Evolutionary conservation across 2,888 invertebrate species (phyloP).

Genomic region (Nephrotoma appendiculata): DNA sequence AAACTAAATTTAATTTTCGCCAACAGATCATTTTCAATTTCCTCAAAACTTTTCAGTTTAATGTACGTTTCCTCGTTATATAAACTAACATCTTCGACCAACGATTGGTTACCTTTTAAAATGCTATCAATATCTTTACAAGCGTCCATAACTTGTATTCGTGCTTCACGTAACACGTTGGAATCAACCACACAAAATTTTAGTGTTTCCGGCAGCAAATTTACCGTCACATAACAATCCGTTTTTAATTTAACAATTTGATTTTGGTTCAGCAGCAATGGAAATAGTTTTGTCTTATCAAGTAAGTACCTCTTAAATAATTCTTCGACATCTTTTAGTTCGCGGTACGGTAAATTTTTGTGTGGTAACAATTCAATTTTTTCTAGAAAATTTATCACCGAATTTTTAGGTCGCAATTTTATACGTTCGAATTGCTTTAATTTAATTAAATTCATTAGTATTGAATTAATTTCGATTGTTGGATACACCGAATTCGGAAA

Average conservation of each 20-base stretch:
- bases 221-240: conserved; percentile 24
- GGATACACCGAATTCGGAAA: conserved; percentile 7
- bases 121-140: conserved; percentile 37
- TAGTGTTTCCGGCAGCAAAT: conserved; percentile 29
- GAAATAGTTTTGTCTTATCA: conserved; percentile 22
- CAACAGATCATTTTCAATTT: conserved; percentile 24
- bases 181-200: conserved; percentile 31
- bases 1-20: conserved; percentile 26
- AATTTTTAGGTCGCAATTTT: conserved; percentile 24
- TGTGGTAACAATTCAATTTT: conserved; percentile 29
- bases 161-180: conserved; percentile 29
- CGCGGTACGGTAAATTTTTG: conserved; percentile 28
- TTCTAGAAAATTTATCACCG: conserved; percentile 29
- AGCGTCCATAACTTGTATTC: conserved; percentile 29
- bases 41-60: conserved; percentile 26
- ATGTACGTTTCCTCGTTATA: conserved; percentile 22
- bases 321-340: conserved; percentile 22
- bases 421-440: conserved; percentile 27
- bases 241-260: conserved; percentile 29
- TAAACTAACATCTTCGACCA: conserved; percentile 24
- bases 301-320: conserved; percentile 29
- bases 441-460: conserved; percentile 26
- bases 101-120: conserved; percentile 24
- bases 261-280: conserved; percentile 28
- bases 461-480: conserved; percentile 29